Conservation (phyloP, 2,888 invertebrate species). For the Tryphoninae sp. region DNA sequence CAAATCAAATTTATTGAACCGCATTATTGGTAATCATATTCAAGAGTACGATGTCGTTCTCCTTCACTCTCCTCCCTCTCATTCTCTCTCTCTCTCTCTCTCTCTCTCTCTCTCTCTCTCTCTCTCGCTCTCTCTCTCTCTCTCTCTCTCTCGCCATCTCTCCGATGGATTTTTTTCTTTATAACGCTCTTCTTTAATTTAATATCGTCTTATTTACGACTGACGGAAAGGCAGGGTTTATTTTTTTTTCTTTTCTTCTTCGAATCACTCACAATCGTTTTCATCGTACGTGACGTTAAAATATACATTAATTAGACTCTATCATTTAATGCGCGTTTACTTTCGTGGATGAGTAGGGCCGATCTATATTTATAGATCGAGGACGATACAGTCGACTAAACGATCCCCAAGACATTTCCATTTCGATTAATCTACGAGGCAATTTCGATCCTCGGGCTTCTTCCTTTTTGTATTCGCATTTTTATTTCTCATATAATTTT, state of each 20-base stretch:
- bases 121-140: neutral
- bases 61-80: neutral
- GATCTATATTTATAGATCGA: slow-evolving; percentile 65
- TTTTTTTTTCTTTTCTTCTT: slow-evolving; percentile 21
- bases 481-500: neutral
- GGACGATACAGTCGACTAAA: slow-evolving; percentile 45
- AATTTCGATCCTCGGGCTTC: neutral
- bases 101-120: neutral
- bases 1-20: slow-evolving; percentile 64
- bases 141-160: neutral
- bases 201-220: slow-evolving; percentile 62
- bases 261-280: slow-evolving; percentile 46
- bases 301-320: slow-evolving; percentile 61
- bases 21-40: slow-evolving; percentile 67
- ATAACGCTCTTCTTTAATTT: slow-evolving; percentile 64
- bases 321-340: slow-evolving; percentile 69
- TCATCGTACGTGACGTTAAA: slow-evolving; percentile 50
- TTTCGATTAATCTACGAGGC: slow-evolving; percentile 29
- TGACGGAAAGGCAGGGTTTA: slow-evolving; percentile 64
- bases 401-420: slow-evolving; percentile 20
- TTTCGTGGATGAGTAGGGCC: slow-evolving; percentile 75
- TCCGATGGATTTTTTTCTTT: neutral
- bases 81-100: slow-evolving; percentile 2
- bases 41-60: slow-evolving; percentile 65
- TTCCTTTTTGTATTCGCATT: neutral